These are phyloP conservation scores for Cyphomyrmex costatus DNA, from an alignment of 1,140 invertebrate genomes.

Conservation along the genomic window DNA sequence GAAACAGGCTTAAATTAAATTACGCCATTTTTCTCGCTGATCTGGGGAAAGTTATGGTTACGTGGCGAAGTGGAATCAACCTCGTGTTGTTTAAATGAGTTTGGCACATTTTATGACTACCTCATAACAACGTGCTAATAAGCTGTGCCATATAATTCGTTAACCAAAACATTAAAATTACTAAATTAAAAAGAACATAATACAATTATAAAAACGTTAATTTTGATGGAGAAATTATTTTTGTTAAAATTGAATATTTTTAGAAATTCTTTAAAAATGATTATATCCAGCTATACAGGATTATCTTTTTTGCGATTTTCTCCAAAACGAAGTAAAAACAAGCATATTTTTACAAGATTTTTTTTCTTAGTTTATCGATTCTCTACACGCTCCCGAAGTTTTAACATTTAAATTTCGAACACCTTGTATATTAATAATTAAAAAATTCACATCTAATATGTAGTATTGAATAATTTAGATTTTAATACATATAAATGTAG, in stretches of 20 bases:
- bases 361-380: too few species aligned
- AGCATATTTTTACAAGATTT: too few species aligned
- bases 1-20: constrained; percentile 50
- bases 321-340: too few species aligned
- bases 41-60: constrained; percentile 41
- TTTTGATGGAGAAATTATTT: neutral
- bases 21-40: constrained; percentile 20
- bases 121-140: constrained; percentile 19
- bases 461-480: neutral
- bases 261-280: neutral
- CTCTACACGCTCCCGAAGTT: too few species aligned
- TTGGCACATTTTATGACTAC: constrained; percentile 39
- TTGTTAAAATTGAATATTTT: neutral
- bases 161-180: neutral
- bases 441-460: neutral
- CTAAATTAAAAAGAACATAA: neutral
- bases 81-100: constrained; percentile 53
- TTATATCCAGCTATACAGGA: too few species aligned
- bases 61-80: constrained; percentile 9
- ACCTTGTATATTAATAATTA: neutral
- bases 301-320: too few species aligned
- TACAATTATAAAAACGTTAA: neutral
- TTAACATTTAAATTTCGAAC: too few species aligned
- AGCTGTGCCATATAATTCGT: neutral
- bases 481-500: neutral